Conservation (phyloP, 1,140 invertebrate genomes). For the Arctopsyche grandis region DNA sequence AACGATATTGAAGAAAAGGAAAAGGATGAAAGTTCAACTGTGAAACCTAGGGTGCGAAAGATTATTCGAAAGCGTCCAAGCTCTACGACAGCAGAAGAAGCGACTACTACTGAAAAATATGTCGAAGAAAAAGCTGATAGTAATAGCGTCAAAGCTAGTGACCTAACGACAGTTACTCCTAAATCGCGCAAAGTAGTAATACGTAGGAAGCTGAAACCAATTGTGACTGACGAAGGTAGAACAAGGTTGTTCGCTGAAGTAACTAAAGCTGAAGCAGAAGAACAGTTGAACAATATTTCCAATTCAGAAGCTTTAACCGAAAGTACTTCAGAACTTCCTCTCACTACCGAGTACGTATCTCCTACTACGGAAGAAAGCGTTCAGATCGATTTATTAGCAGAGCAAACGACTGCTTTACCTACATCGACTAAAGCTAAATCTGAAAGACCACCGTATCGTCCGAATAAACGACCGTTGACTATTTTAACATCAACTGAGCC, state of each 20-base stretch:
- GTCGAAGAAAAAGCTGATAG: background rate
- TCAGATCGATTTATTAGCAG: constrained; percentile 37
- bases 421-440: constrained; percentile 46
- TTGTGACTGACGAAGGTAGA: constrained; percentile 50
- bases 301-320: constrained; percentile 1
- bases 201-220: constrained; percentile 61
- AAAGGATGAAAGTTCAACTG: constrained; percentile 27
- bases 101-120: background rate
- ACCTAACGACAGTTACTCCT: background rate
- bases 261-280: constrained; percentile 35
- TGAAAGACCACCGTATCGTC: constrained; percentile 60
- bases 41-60: constrained; percentile 62
- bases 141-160: background rate
- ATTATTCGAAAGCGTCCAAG: constrained; percentile 61
- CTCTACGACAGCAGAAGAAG: background rate
- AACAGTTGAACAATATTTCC: background rate
- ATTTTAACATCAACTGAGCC: constrained; percentile 60
- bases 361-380: constrained; percentile 24
- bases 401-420: constrained; percentile 40
- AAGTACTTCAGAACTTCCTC: constrained; percentile 21
- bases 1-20: constrained; percentile 44
- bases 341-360: background rate
- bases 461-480: constrained; percentile 61
- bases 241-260: constrained; percentile 41
- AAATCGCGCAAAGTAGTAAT: background rate